Evolutionary conservation across 2,797 vertebrate genomes (phyloP).

Genomic region (Antrozous pallidus): DNA sequence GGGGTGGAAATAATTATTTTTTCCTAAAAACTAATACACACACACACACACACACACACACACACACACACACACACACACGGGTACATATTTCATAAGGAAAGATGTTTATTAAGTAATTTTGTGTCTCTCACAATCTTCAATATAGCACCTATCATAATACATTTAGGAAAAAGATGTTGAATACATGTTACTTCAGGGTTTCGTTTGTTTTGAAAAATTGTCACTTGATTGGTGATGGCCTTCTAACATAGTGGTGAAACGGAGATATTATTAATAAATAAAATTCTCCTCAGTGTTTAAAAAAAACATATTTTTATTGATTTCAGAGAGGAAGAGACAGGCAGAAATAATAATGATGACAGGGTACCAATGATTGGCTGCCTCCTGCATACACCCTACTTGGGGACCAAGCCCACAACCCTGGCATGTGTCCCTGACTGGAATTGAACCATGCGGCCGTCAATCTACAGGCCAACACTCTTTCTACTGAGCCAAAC

Average conservation of each 20-base stretch:
- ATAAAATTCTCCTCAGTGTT: not conserved
- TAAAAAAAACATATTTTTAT: too few relatives aligned
- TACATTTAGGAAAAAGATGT: not conserved
- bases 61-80: not conserved
- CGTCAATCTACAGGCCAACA: too few relatives aligned
- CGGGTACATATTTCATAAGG: not conserved
- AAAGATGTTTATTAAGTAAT: not conserved
- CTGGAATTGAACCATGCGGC: too few relatives aligned
- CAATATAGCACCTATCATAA: not conserved
- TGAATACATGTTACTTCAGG: not conserved
- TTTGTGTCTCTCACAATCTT: not conserved
- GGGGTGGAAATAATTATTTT: not conserved
- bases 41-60: too few relatives aligned
- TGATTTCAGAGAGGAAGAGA: too few relatives aligned
- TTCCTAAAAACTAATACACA: not conserved
- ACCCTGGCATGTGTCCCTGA: too few relatives aligned
- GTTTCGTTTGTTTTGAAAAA: constrained; percentile 10
- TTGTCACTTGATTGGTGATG: not conserved
- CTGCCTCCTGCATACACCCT: too few relatives aligned
- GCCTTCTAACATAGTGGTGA: not conserved
- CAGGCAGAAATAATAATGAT: too few relatives aligned
- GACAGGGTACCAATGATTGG: too few relatives aligned
- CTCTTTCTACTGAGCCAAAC: too few relatives aligned
- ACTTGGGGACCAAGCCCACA: too few relatives aligned
- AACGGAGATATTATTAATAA: not conserved